phyloP scores from a whole-genome alignment of 2,797 vertebrate species.

The Gallinago nigripennis region DNA sequence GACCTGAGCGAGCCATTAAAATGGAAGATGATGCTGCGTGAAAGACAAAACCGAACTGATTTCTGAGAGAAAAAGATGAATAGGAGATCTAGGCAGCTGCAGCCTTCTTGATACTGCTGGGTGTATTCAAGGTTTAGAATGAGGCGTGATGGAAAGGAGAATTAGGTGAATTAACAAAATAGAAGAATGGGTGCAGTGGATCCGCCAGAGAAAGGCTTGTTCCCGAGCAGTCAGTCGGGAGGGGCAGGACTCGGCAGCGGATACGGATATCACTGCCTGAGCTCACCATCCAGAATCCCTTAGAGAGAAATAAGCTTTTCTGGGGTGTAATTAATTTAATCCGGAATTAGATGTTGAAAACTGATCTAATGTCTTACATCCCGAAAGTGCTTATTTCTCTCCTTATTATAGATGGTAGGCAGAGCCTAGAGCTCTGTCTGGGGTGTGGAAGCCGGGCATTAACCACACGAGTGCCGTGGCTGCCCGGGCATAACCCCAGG shows the following conservation, averaged over 20 bases:
- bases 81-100: not conserved
- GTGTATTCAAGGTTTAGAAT: not conserved
- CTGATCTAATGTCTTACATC: slow-evolving; percentile 14
- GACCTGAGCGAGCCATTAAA: not conserved
- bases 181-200: not conserved
- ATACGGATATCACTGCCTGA: not conserved
- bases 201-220: not conserved
- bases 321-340: slow-evolving; percentile 45
- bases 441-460: not conserved
- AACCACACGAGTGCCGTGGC: accelerated
- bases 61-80: not conserved
- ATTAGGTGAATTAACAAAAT: not conserved
- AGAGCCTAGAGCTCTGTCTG: not conserved
- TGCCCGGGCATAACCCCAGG: not conserved
- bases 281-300: not conserved
- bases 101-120: not conserved
- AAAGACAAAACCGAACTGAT: not conserved
- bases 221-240: not conserved
- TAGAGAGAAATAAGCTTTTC: slow-evolving; percentile 10
- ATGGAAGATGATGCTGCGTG: not conserved
- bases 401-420: not conserved
- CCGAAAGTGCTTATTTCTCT: slow-evolving; percentile 9
- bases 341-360: slow-evolving; percentile 43
- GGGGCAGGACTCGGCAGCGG: not conserved
- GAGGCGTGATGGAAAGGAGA: not conserved